These are phyloP conservation scores for Rutilus rutilus DNA, from an alignment of 2,113 vertebrate species.

Conservation along the genomic window DNA sequence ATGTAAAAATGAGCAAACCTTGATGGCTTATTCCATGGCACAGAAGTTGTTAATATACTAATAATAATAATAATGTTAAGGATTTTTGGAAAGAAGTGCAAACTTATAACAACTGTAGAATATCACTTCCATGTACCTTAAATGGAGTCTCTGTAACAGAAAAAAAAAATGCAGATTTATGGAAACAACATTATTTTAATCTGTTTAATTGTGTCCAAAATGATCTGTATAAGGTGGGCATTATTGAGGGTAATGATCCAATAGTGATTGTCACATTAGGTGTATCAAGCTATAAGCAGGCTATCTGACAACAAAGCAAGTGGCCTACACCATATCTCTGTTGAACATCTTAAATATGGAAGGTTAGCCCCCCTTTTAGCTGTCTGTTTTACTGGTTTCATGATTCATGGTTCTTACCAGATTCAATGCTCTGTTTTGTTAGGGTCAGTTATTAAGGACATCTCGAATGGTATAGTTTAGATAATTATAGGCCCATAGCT, in stretches of 20 bases:
- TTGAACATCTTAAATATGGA: too few species aligned
- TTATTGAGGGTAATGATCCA: background rate
- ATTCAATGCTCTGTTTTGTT: too few species aligned
- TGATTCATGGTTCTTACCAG: too few species aligned
- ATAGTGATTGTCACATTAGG: background rate
- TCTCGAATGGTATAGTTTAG: background rate
- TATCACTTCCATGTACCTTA: background rate
- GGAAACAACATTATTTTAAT: background rate
- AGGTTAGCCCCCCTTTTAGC: too few species aligned
- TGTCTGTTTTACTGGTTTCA: too few species aligned
- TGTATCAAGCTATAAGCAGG: background rate
- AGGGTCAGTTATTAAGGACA: too few species aligned
- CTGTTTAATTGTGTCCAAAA: background rate
- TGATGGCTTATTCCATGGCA: background rate
- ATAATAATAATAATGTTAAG: background rate
- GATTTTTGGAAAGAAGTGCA: background rate
- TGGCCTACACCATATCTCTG: too few species aligned
- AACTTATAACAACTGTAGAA: background rate
- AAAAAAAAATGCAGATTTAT: background rate
- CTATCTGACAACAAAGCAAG: background rate
- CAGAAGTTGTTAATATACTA: background rate
- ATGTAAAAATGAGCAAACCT: too few species aligned
- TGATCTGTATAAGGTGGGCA: background rate
- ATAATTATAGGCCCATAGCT: background rate
- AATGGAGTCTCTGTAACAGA: background rate